phyloP scores from a whole-genome alignment of 2,888 invertebrate species.

The Conus canariensis region DNA sequence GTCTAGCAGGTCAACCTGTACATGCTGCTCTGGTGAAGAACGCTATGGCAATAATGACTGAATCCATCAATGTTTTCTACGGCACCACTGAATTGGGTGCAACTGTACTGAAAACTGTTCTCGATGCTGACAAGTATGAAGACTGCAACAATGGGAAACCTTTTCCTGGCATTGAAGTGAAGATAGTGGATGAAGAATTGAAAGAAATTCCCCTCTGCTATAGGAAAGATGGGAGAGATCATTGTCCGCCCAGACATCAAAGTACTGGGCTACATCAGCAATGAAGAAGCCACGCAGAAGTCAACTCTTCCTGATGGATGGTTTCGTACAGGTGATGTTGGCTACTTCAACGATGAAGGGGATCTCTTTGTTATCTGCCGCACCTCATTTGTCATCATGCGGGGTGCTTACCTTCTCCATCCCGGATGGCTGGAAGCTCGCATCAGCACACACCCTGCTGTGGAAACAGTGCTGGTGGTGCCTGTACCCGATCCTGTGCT shows the following conservation, averaged over 20 bases:
- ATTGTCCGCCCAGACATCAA: not conserved
- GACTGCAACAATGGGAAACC: constrained; percentile 43
- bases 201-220: constrained; percentile 20
- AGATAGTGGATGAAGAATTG: constrained; percentile 39
- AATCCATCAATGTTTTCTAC: constrained; percentile 37
- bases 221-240: constrained; percentile 11
- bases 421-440: constrained; percentile 44
- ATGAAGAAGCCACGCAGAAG: constrained; percentile 17
- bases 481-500: constrained; percentile 49
- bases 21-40: constrained; percentile 6
- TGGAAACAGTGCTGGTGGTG: constrained; percentile 45
- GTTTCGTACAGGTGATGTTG: constrained; percentile 38
- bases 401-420: constrained; percentile 31
- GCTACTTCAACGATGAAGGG: constrained; percentile 15
- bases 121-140: constrained; percentile 11
- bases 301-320: constrained; percentile 22
- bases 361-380: constrained; percentile 35
- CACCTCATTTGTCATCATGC: constrained; percentile 30
- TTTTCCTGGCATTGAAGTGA: constrained; percentile 30
- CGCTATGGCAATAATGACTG: constrained; percentile 25
- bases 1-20: constrained; percentile 43
- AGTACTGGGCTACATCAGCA: not conserved
- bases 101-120: not conserved
- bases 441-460: constrained; percentile 37
- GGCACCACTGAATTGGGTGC: constrained; percentile 40